Evolutionary conservation across 1,140 invertebrate species (phyloP), one percentile per base, ranked within the genome.

Genomic region (Harlomillsia oculata): DNA sequence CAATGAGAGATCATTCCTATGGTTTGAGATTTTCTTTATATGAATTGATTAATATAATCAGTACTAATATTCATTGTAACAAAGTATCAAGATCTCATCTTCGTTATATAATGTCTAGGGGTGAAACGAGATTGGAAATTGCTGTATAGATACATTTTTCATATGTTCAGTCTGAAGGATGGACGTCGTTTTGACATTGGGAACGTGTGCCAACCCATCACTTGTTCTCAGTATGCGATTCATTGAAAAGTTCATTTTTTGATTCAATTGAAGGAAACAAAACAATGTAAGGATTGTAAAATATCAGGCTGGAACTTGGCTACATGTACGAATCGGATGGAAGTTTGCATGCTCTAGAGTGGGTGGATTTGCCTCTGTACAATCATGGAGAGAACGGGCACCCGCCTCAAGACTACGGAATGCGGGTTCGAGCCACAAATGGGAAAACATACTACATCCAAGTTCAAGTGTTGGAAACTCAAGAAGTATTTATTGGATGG

Each of bases 91-190:
- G 52, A 30, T 28, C 18, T 32, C n/a, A 39, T 52, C 50, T 30
- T 41, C n/a, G 23, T 50, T 57, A 18, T 52, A 18, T 14, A 59
- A 13, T 34, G 9, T 58, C 60, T 67, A 66, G 82, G 81, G 20
- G 68, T 78, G 23, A 79, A 78, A 59, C 69, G 83, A 37, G 80
- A 85, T 65, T 86, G 83, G 83, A 76, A 73, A 32, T 65, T 82
- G 34, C 77, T 85, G 72, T 80, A 84, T 64, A 71, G 83, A 28
- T 86, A 85, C 67, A 79, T 76, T 3, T 79, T 84, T 63, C 81
- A 84, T 66, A 82, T 82, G 71, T 76, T 82, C 25, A 80, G 80
- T 63, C 69, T 83, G 32, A 72, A 78, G 52, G 76, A 84, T 67
- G 78, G 78, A 14, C 74, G 75, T 21, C 74, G 72, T 44, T 72